These are phyloP conservation scores for Drosophila affinis DNA, from an alignment of 2,888 invertebrate genomes.

Conservation along the genomic window DNA sequence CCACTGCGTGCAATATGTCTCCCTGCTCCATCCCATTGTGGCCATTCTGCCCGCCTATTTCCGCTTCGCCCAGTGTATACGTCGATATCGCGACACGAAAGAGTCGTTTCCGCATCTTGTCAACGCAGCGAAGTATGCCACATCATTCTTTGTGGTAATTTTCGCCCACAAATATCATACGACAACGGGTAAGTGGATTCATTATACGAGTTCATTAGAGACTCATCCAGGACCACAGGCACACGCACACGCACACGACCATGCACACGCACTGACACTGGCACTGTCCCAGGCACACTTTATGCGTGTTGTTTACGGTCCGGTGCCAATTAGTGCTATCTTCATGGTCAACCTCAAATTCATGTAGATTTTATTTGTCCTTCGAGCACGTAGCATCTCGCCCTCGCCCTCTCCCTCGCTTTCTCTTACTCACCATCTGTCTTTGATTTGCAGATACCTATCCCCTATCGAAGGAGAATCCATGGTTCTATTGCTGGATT, in stretches of 20 bases:
- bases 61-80: conserved; percentile 92
- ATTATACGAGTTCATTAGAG: conserved; percentile 1
- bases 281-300: conserved; percentile 11
- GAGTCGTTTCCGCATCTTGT: conserved; percentile 92
- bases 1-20: conserved; percentile 84
- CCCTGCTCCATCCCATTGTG: conserved; percentile 87
- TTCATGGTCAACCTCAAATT: conserved; percentile 47
- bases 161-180: conserved; percentile 85
- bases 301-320: conserved; percentile 55
- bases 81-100: conserved; percentile 91
- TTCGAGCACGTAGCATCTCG: conserved; percentile 7
- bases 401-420: background rate
- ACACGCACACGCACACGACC: no score
- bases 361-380: conserved; percentile 55
- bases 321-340: conserved; percentile 59
- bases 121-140: conserved; percentile 95
- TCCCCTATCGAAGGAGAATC: conserved; percentile 85
- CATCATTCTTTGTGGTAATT: conserved; percentile 93
- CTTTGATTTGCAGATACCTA: conserved; percentile 60
- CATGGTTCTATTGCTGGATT: conserved; percentile 89
- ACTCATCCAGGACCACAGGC: no score
- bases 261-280: no score
- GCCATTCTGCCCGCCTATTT: conserved; percentile 93
- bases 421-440: background rate
- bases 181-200: conserved; percentile 79